Base-by-base conservation (phyloP, 1,140 invertebrate species). In the Drosophila lowei region DNA sequence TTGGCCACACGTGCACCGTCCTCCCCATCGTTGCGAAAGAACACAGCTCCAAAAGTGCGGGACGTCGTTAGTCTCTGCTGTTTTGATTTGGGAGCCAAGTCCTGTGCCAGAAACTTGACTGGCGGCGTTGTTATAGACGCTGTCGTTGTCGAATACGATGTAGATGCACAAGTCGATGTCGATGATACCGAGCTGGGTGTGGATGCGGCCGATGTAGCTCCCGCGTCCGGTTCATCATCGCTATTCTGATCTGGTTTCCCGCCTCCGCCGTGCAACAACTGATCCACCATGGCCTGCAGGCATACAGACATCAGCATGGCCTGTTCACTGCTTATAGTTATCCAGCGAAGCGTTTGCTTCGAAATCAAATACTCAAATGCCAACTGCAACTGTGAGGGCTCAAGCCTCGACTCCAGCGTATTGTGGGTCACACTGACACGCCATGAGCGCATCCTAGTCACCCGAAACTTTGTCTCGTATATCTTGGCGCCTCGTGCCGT, bases 391-490 rank as follows among this genome's bases (percentile, higher is more conserved):
- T 90, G 86, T 1, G 85, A 59, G 4, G 85, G 73, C 18, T 77
- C 62, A 49, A 79, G 79, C 4, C 79, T 59, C 11, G 89, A 77
- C 60, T 90, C 81, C 11, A 66, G 66, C 92, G 97, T 96, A 89
- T 94, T 93, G 77, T 96, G 95, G 64, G 95, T 92, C 0, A 95
- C 97, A 21, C 96, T 98, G n/a, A 99, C 98, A 74, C 98, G 93
- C 98, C 98, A 99, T 81, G 98, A 98, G 72, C 96, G 94, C 95
- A 99, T 99, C 74, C 98, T 93, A 1, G 98, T 98, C 5, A 99
- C 97, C 92, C 97, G 97, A 90, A 98, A 99, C 79, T 94, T 93
- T 13, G 95, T 95, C 92, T 99, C 97, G 88, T 93, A 94, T 4
- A 94, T 91, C 73, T 93, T 92, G 49, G 92, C 91, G 21, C 89